Percentiles rank a stretch among this genome's conserved stretches.
phyloP scores from a whole-genome alignment of 2,113 vertebrate genomes.

The Bettongia penicillata region DNA sequence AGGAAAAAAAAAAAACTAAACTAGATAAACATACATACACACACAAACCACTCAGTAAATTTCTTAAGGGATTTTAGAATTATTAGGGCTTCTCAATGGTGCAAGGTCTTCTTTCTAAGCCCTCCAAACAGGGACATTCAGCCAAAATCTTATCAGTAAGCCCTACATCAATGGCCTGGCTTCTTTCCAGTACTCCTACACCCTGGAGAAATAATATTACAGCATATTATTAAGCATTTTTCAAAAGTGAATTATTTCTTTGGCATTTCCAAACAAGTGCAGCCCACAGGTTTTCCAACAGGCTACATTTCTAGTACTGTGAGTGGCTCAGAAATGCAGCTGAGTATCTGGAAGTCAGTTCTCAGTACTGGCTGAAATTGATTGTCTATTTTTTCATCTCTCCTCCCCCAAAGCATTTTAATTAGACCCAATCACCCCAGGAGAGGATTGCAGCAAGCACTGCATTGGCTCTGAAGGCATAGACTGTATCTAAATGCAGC shows the following conservation, averaged over 20 bases:
- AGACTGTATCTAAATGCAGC: rapidly evolving
- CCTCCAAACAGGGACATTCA: neutral
- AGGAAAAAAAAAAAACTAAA: neutral
- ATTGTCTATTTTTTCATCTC: neutral
- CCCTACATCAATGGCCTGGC: neutral
- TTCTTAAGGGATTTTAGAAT: neutral
- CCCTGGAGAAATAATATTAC: neutral
- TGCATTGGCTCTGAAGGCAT: too few relatives aligned
- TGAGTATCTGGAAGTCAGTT: rapidly evolving
- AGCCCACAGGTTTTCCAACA: neutral
- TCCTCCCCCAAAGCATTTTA: neutral
- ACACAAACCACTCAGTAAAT: neutral
- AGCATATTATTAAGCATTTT: neutral
- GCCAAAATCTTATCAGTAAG: neutral
- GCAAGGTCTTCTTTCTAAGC: neutral
- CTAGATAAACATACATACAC: neutral
- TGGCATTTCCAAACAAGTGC: neutral
- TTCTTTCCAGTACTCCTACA: neutral
- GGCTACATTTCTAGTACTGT: neutral
- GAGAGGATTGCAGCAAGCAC: rapidly evolving
- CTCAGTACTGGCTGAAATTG: too few relatives aligned
- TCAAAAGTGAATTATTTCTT: neutral
- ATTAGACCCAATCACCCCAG: rapidly evolving
- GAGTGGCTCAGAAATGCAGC: neutral
- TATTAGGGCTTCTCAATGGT: neutral